Evolutionary conservation across 2,888 invertebrate species (phyloP).

Genomic region (Pristionchus arcanus): DNA sequence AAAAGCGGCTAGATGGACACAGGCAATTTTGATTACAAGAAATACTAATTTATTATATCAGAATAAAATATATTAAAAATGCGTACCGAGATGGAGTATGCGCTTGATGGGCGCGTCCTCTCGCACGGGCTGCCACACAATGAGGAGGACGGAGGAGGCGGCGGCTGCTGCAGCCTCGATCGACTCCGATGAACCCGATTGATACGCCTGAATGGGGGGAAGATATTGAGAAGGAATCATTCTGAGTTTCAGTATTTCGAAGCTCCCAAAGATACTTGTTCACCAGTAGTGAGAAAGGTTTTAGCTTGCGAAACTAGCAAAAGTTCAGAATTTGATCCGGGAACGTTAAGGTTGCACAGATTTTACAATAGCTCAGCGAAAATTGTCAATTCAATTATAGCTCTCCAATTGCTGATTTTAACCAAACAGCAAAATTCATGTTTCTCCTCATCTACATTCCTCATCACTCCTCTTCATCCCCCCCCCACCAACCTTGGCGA

Average conservation of each 20-base stretch:
- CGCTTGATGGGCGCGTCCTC: constrained; percentile 55
- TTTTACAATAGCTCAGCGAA: too few species aligned
- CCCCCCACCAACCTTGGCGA: constrained; percentile 57
- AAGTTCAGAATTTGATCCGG: too few species aligned
- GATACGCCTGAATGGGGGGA: constrained; percentile 37
- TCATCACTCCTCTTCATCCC: constrained; percentile 50
- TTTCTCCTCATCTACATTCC: constrained; percentile 56
- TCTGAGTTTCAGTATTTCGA: not conserved
- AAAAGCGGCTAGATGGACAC: not conserved
- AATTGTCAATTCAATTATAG: not conserved
- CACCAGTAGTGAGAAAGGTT: too few species aligned
- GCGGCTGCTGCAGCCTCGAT: constrained; percentile 55
- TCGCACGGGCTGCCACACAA: constrained; percentile 60
- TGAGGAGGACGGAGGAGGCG: constrained; percentile 58
- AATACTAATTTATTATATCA: too few species aligned
- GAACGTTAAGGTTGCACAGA: too few species aligned
- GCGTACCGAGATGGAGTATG: constrained; percentile 58
- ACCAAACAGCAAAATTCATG: not conserved
- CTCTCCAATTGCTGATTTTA: too few species aligned
- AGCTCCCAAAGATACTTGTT: not conserved
- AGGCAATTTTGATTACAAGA: too few species aligned
- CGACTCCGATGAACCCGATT: not conserved
- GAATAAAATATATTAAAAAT: too few species aligned
- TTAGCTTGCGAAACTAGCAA: too few species aligned
- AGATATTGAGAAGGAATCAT: not conserved